Base-by-base conservation (phyloP, 2,888 invertebrate genomes). In the Eulithis testata region DNA sequence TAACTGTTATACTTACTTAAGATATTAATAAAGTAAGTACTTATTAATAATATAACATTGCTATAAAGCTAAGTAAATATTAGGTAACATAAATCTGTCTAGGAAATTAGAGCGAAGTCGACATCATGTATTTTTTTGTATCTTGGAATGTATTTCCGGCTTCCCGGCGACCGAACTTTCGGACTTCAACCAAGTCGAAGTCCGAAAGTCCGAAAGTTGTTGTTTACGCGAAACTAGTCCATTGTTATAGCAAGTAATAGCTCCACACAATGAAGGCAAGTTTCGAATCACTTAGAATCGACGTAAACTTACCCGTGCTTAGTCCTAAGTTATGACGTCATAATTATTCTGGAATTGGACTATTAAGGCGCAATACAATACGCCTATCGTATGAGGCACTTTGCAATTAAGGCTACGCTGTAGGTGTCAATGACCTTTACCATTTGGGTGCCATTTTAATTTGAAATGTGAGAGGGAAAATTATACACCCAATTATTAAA, bases 211-310 rank as follows among this genome's bases (percentile, higher is more conserved):
- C 62, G 50, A 54, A 67, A 55, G 27, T n/a, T 12, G 21, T 11
- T 44, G 4, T n/a, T 50, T 53, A 50, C 14, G 40, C 50, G 43
- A 53, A 53, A 3, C 14, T 12, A 51, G 52, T 49, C 56, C 60
- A 52, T 58, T 67, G 63, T 67, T 53, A 57, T 47, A 54, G 43
- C 61, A 66, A 69, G 63, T 71, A 71, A 73, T 73, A 70, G 69
- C 63, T 65, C 44, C 49, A 40, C 56, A 73, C 70, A 71, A 71
- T 71, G 63, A 64, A 56, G 59, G 63, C 60, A 51, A 69, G 73
- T 70, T 73, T 66, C 66, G 59, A 73, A 68, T 71, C 73, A 69
- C 73, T 73, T 73, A 71, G 66, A 73, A 73, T 71, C 66, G 67
- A 66, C 62, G 68, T 65, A 66, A 67, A 65, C 69, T 72, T 68